These are phyloP conservation scores for Iguana delicatissima DNA, from an alignment of 2,797 vertebrate genomes.

Conservation along the genomic window DNA sequence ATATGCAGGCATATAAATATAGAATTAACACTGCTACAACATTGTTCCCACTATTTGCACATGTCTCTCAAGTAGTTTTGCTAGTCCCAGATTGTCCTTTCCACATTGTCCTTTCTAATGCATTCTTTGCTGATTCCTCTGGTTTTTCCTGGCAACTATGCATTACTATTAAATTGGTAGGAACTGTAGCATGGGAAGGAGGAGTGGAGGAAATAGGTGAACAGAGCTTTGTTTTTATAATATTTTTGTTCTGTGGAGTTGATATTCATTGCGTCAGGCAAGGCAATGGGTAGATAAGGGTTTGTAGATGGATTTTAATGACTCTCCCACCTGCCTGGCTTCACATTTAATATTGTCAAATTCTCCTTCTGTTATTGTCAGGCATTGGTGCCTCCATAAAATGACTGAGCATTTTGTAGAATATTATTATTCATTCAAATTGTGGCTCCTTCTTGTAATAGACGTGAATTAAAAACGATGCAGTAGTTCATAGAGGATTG, in stretches of 20 bases:
- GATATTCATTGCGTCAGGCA: neutral
- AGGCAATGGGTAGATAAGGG: no score
- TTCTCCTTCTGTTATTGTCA: neutral
- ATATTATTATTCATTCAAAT: neutral
- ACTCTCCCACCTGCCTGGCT: neutral
- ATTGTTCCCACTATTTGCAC: no score
- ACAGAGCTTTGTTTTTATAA: neutral
- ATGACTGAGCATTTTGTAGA: neutral
- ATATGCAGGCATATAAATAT: neutral
- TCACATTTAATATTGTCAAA: neutral
- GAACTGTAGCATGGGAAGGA: neutral
- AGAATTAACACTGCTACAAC: neutral
- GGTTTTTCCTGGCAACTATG: neutral
- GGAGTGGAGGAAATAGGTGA: neutral
- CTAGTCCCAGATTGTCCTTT: no score
- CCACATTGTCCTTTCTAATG: neutral
- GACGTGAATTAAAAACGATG: neutral
- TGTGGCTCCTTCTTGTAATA: neutral
- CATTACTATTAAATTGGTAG: neutral
- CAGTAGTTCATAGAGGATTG: neutral
- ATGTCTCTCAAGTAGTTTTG: no score
- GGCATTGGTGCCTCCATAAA: neutral
- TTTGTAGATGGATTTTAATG: neutral
- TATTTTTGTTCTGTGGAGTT: neutral
- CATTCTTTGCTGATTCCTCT: neutral